A percentile compares a stretch with the other conserved stretches of the same genome.
phyloP scores from a whole-genome alignment of 2,797 vertebrate species.

The Tolypeutes matacus region DNA sequence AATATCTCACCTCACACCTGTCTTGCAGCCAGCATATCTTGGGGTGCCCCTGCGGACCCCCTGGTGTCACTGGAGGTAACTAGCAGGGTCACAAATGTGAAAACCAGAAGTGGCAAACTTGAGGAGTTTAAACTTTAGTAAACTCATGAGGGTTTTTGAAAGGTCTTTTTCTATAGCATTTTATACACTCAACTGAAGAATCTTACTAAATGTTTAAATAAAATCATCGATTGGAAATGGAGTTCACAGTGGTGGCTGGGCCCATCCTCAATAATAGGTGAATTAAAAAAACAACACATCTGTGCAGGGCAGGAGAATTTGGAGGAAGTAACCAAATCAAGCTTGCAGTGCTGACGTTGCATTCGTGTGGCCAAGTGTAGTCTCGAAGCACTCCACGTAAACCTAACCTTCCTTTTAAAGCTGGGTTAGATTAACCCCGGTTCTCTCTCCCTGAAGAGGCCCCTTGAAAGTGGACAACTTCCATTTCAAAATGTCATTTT shows the following conservation, averaged over 20 bases:
- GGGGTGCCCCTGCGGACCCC: too few relatives aligned
- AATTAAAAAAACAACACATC: slow-evolving; percentile 14
- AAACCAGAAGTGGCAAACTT: neutral
- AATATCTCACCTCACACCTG: neutral
- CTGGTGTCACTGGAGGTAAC: neutral
- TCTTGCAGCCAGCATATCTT: neutral
- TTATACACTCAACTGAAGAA: neutral
- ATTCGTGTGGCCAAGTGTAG: neutral
- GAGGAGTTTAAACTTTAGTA: neutral
- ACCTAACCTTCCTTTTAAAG: neutral
- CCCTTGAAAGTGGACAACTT: neutral
- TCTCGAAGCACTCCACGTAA: neutral
- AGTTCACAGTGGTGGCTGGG: neutral
- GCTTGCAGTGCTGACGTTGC: too few relatives aligned
- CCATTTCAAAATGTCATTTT: neutral
- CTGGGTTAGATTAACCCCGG: neutral
- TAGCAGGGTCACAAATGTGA: neutral
- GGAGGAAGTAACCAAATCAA: neutral
- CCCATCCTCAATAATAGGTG: neutral
- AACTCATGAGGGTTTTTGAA: neutral
- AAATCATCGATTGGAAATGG: neutral
- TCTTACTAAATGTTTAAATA: neutral
- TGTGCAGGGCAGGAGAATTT: neutral
- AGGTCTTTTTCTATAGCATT: neutral
- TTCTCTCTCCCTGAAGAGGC: neutral